These are phyloP conservation scores for Drosophila watanabei DNA, from an alignment of 1,140 invertebrate species.

Conservation along the genomic window DNA sequence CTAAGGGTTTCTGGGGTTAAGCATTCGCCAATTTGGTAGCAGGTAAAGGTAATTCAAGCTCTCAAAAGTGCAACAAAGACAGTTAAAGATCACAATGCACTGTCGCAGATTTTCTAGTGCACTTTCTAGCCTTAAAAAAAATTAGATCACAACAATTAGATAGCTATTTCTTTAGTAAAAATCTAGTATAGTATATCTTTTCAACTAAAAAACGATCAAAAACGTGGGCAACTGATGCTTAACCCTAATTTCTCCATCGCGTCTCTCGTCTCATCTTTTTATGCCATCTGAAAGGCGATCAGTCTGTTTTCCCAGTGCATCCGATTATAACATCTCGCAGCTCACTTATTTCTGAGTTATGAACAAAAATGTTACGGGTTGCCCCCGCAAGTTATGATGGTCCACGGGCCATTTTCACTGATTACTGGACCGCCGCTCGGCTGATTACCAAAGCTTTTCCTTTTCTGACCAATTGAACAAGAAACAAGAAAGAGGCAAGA, in stretches of 20 bases:
- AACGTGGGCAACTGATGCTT: neutral
- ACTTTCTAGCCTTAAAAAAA: neutral
- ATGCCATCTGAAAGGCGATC: neutral
- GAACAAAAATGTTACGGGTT: slow-evolving; percentile 10
- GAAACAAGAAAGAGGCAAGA: neutral
- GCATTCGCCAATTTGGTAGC: neutral
- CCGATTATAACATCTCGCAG: slow-evolving; percentile 25
- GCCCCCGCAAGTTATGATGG: slow-evolving; percentile 8
- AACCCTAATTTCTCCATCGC: slow-evolving; percentile 5
- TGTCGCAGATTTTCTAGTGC: too few species aligned
- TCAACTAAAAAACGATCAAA: neutral
- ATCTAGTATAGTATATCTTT: neutral
- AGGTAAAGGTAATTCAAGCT: neutral
- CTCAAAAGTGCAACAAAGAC: neutral
- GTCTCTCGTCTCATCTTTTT: slow-evolving; percentile 1
- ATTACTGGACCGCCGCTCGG: slow-evolving; percentile 21
- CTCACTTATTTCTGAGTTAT: slow-evolving; percentile 23
- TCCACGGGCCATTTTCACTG: slow-evolving; percentile 24
- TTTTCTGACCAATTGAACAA: slow-evolving; percentile 39
- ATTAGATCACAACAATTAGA: neutral
- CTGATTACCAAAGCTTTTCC: slow-evolving; percentile 40
- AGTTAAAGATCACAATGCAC: neutral
- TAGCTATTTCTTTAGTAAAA: neutral
- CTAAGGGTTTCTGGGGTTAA: neutral
- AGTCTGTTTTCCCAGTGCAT: neutral